Conservation (phyloP, 2,797 vertebrate species). For the Streptopelia turtur region DNA sequence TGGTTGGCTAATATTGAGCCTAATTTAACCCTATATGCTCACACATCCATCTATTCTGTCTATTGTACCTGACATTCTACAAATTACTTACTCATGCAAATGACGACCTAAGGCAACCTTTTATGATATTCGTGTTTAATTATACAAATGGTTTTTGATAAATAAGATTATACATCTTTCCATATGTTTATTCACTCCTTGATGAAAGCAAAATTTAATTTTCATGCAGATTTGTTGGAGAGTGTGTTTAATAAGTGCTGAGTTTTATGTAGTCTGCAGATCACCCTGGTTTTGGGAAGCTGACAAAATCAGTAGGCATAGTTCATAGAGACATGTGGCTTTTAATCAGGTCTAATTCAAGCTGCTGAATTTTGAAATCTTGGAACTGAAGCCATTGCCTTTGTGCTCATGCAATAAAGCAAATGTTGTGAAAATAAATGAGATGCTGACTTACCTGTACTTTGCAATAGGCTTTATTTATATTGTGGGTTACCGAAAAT, state of each 20-base stretch:
- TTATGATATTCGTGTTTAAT: conserved; percentile 96
- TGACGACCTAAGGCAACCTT: conserved; percentile 92
- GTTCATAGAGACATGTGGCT: conserved; percentile 10
- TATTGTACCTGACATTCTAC: conserved; percentile 95
- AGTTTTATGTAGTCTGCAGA: conserved; percentile 83
- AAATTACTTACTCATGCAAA: conserved; percentile 99
- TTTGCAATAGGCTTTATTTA: conserved; percentile 7
- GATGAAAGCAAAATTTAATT: conserved; percentile 99
- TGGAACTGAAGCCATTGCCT: neutral
- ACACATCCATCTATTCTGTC: conserved; percentile 92
- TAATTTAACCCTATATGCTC: conserved; percentile 96
- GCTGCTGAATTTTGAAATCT: conserved; percentile 23
- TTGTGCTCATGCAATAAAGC: conserved; percentile 9
- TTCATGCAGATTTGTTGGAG: conserved; percentile 93
- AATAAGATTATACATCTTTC: conserved; percentile 95
- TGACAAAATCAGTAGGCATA: conserved; percentile 56
- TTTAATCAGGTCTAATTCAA: conserved; percentile 46
- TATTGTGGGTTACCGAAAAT: conserved; percentile 4
- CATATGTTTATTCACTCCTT: conserved; percentile 90
- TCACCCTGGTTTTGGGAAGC: conserved; percentile 69
- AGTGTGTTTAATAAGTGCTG: conserved; percentile 87
- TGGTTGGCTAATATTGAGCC: conserved; percentile 97
- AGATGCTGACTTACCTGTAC: neutral
- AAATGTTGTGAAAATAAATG: conserved; percentile 12
- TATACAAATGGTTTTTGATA: conserved; percentile 97